Conservation (phyloP, 2,888 invertebrate species). For the Cantharis lateralis region DNA sequence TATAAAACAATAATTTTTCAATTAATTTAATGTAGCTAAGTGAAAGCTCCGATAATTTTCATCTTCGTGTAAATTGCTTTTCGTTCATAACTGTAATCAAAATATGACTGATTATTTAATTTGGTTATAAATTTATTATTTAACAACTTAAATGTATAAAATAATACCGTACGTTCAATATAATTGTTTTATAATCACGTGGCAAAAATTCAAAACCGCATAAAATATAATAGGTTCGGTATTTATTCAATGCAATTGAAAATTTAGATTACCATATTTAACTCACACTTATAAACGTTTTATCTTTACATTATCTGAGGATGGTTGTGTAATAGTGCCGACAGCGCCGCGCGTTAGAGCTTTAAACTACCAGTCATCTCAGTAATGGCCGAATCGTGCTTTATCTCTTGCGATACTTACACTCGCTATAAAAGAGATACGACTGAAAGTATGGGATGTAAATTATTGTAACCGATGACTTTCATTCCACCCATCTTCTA, state of each 20-base stretch:
- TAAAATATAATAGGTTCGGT: slow-evolving; percentile 25
- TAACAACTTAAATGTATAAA: background rate
- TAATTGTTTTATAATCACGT: background rate
- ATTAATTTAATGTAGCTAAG: background rate
- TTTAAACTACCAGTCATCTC: slow-evolving; percentile 48
- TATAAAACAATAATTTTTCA: background rate
- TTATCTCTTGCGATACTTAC: slow-evolving; percentile 48
- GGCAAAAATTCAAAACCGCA: background rate
- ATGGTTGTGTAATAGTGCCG: slow-evolving; percentile 42
- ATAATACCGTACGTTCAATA: background rate
- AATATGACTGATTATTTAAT: background rate
- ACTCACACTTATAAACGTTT: slow-evolving; percentile 34
- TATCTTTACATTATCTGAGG: slow-evolving; percentile 40
- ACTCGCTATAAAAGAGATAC: slow-evolving; percentile 49
- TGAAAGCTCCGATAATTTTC: background rate
- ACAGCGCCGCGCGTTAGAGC: slow-evolving; percentile 38
- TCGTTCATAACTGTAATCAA: background rate
- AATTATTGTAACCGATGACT: slow-evolving; percentile 37
- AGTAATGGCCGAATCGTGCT: slow-evolving; percentile 52
- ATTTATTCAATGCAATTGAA: slow-evolving; percentile 22
- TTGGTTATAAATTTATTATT: background rate
- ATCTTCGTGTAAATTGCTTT: background rate
- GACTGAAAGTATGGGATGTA: slow-evolving; percentile 47
- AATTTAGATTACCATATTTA: slow-evolving; percentile 29
- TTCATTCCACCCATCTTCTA: slow-evolving; percentile 25